These are phyloP conservation scores for Larimichthys crocea DNA, from an alignment of 2,113 vertebrate genomes.

Conservation along the genomic window DNA sequence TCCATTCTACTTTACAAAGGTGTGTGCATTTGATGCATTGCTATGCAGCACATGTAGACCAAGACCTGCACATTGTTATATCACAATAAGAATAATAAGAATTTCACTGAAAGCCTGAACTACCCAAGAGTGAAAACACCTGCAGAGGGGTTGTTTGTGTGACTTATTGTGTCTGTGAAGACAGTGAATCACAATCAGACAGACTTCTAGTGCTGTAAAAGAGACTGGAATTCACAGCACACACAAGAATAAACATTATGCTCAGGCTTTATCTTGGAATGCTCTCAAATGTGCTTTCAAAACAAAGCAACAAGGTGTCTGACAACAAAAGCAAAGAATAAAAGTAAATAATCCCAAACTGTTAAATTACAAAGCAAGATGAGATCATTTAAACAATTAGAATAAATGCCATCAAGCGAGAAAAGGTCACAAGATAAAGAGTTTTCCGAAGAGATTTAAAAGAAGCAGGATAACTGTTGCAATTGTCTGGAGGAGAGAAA, in stretches of 20 bases:
- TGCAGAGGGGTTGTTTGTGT: slow-evolving; percentile 34
- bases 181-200: slow-evolving; percentile 41
- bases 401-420: background rate
- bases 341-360: background rate
- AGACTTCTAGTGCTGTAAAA: slow-evolving; percentile 8
- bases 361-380: background rate
- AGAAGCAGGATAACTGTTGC: background rate
- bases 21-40: slow-evolving; percentile 13
- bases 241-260: slow-evolving; percentile 21
- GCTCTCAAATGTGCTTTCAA: slow-evolving; percentile 12
- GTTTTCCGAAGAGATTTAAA: background rate
- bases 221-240: slow-evolving; percentile 23
- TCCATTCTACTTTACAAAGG: slow-evolving; percentile 23
- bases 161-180: slow-evolving; percentile 32
- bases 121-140: slow-evolving; percentile 22
- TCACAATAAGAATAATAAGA: slow-evolving; percentile 19
- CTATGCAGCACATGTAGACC: slow-evolving; percentile 38
- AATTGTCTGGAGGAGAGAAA: background rate
- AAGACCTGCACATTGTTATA: slow-evolving; percentile 14
- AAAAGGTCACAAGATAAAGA: background rate
- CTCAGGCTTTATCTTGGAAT: slow-evolving; percentile 7
- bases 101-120: slow-evolving; percentile 31
- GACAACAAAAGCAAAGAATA: background rate
- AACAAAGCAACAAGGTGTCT: background rate
- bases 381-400: background rate